A percentile compares a stretch with the other conserved stretches of the same genome.
Conservation (phyloP, 2,797 vertebrate genomes). For the Spatula clypeata region DNA sequence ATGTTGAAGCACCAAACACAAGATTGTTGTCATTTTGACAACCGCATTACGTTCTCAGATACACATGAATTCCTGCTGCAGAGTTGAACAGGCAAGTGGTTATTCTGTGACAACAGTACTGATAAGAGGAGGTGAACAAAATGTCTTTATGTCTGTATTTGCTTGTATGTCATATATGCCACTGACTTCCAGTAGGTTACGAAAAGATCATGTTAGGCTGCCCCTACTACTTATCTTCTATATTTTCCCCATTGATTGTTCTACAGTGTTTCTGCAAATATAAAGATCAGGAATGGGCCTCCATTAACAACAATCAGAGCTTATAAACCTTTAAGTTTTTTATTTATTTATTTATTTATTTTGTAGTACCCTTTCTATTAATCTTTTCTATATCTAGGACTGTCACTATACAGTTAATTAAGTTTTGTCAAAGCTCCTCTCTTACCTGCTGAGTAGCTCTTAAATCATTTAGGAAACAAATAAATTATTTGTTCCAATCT, state of each 20-base stretch:
- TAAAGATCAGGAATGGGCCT: not conserved
- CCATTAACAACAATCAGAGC: not conserved
- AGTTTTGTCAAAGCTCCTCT: not conserved
- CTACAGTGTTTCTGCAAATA: not conserved
- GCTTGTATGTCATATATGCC: not conserved
- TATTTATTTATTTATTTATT: too few species aligned
- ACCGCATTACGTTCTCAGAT: conserved; percentile 49
- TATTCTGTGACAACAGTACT: conserved; percentile 58
- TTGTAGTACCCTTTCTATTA: not conserved
- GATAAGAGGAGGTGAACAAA: conserved; percentile 67
- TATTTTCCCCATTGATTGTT: not conserved
- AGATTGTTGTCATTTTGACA: conserved; percentile 76
- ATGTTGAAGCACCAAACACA: conserved; percentile 2
- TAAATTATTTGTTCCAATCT: not conserved
- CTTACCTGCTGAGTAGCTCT: not conserved
- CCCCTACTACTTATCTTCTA: not conserved
- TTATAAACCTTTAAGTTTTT: not conserved
- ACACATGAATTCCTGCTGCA: conserved; percentile 61
- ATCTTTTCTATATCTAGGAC: not conserved
- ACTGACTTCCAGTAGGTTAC: not conserved
- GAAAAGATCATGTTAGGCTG: not conserved
- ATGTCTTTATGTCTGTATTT: conserved; percentile 62
- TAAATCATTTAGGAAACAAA: not conserved
- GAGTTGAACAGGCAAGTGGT: conserved; percentile 55
- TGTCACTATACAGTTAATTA: not conserved